Evolutionary conservation across 1,140 invertebrate species (phyloP).

Genomic region (Pseudoatta argentina): DNA sequence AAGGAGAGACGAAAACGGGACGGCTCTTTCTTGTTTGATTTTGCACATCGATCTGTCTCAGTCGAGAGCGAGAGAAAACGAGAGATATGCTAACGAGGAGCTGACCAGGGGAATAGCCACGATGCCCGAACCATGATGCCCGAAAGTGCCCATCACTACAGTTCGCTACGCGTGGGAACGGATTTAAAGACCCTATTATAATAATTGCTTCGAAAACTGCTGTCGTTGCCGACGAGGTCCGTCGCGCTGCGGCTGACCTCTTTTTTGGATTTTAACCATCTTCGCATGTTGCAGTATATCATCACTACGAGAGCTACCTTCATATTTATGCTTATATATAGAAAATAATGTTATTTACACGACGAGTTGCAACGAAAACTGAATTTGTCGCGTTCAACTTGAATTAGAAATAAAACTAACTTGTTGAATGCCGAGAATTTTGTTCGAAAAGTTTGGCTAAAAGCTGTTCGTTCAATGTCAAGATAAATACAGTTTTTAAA

Average conservation of each 20-base stretch:
- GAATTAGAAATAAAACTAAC: not conserved
- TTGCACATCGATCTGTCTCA: conserved; percentile 6
- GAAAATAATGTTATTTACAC: not conserved
- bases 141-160: conserved; percentile 2
- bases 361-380: not conserved
- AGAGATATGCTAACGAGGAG: not conserved
- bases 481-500: not conserved
- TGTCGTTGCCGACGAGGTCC: not conserved
- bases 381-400: not conserved
- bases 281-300: not conserved
- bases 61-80: not conserved
- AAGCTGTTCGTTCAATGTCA: not conserved
- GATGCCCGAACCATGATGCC: conserved; percentile 1
- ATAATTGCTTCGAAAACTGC: conserved; percentile 78
- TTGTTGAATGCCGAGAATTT: conserved; percentile 9
- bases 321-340: not conserved
- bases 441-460: not conserved
- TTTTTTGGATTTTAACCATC: not conserved
- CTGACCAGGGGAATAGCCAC: conserved; percentile 9
- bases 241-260: not conserved
- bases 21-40: conserved; percentile 5
- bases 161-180: conserved; percentile 15
- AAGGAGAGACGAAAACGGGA: not conserved
- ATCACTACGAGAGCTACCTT: not conserved
- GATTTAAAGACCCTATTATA: conserved; percentile 70